A percentile compares a stretch with the other conserved stretches of the same genome.
These are phyloP conservation scores for Caligus rogercresseyi DNA, from an alignment of 1,140 invertebrate genomes.

Conservation along the genomic window DNA sequence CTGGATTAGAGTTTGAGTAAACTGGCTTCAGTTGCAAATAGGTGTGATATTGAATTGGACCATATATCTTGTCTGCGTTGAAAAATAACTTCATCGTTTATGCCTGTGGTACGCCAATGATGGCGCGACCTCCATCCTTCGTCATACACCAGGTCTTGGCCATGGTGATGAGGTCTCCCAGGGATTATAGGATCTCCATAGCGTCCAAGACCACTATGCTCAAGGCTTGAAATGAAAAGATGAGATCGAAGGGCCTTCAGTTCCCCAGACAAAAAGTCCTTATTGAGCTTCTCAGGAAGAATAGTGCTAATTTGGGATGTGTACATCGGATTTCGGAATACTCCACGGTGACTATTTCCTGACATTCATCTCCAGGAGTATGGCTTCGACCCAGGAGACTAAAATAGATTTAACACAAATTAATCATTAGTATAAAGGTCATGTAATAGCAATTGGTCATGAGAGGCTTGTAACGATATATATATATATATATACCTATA, in stretches of 20 bases:
- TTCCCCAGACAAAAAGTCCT: neutral
- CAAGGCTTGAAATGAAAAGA: conserved; percentile 6
- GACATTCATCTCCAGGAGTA: conserved; percentile 1
- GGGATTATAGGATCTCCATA: conserved; percentile 17
- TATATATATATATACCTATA: no score
- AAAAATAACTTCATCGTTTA: conserved; percentile 6
- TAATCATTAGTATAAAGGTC: neutral
- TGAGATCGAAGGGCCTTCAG: conserved; percentile 9
- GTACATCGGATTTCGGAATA: neutral
- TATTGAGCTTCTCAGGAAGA: neutral
- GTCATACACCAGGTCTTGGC: conserved; percentile 6
- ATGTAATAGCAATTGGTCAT: neutral
- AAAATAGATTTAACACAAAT: neutral
- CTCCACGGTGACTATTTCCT: conserved; percentile 8
- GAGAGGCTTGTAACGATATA: no score
- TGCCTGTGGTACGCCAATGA: conserved; percentile 4
- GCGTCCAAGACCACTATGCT: conserved; percentile 15
- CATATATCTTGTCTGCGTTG: conserved; percentile 3
- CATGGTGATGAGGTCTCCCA: conserved; percentile 18
- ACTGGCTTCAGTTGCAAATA: conserved; percentile 10
- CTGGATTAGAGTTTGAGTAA: neutral
- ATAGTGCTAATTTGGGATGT: conserved; percentile 2
- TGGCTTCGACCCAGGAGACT: conserved; percentile 14
- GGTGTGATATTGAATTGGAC: neutral
- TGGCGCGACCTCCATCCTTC: neutral